Evolutionary conservation across 2,797 vertebrate species (phyloP).

Genomic region (Tapirus indicus): DNA sequence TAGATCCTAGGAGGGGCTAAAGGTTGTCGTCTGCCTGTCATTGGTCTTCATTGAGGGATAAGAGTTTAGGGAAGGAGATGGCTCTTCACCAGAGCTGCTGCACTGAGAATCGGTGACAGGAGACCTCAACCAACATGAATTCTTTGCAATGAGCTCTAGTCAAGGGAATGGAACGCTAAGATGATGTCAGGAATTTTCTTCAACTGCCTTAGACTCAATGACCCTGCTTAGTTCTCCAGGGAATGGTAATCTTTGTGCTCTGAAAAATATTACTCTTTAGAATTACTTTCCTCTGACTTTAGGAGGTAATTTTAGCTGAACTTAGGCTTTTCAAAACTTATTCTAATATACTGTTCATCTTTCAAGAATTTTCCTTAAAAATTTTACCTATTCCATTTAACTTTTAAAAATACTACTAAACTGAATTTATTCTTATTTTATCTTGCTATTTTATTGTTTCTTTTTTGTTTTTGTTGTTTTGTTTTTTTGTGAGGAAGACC

Average conservation of each 20-base stretch:
- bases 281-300: not conserved
- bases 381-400: not conserved
- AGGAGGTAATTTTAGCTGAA: not conserved
- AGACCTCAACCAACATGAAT: not conserved
- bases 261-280: not conserved
- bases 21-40: not conserved
- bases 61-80: not conserved
- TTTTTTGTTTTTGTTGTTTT: too few species aligned
- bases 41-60: not conserved
- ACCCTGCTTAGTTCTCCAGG: not conserved
- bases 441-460: not conserved
- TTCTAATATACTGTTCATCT: not conserved
- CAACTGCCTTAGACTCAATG: not conserved
- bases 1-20: not conserved
- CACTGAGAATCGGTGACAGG: not conserved
- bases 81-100: not conserved
- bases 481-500: too few species aligned
- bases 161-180: not conserved
- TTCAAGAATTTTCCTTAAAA: not conserved
- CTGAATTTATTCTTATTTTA: not conserved
- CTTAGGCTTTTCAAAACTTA: not conserved
- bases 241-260: not conserved
- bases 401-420: not conserved
- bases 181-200: not conserved
- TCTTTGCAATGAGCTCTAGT: not conserved